Evolutionary conservation across 2,113 vertebrate genomes (phyloP).

Genomic region (Eidolon helvum): DNA sequence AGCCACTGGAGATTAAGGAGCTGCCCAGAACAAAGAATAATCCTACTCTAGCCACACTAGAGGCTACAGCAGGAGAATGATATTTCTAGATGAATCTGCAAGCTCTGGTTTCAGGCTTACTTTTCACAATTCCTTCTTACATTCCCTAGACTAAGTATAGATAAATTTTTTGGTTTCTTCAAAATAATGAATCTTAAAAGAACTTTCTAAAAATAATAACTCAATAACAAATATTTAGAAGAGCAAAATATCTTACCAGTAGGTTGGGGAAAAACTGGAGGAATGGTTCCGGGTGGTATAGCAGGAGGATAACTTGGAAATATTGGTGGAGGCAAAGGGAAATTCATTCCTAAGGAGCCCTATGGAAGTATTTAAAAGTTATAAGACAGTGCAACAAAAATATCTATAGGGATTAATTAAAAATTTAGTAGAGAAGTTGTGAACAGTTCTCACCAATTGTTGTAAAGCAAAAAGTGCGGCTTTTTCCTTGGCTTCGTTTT

Average conservation of each 20-base stretch:
- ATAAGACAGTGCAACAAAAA: constrained; percentile 41
- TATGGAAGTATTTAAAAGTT: constrained; percentile 71
- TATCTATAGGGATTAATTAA: background rate
- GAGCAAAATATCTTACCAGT: constrained; percentile 79
- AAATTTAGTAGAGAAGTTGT: background rate
- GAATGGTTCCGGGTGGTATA: constrained; percentile 84
- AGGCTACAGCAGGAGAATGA: background rate
- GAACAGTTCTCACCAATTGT: constrained; percentile 87
- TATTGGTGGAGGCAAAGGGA: constrained; percentile 88
- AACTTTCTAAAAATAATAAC: constrained; percentile 24
- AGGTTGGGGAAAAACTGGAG: constrained; percentile 86
- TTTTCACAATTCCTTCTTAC: background rate
- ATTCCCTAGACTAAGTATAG: background rate
- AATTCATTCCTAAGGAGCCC: constrained; percentile 91
- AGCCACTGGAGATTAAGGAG: background rate
- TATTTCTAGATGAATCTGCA: background rate
- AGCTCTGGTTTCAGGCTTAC: background rate
- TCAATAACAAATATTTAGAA: background rate
- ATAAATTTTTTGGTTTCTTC: background rate
- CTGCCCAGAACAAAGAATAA: background rate
- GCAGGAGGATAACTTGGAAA: constrained; percentile 88
- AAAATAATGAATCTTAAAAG: constrained; percentile 19
- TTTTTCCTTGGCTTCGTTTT: constrained; percentile 96
- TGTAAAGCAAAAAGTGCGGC: constrained; percentile 94
- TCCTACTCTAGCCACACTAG: no score